Base-by-base conservation (phyloP, 2,113 vertebrate species). In the Centrocercus urophasianus region DNA sequence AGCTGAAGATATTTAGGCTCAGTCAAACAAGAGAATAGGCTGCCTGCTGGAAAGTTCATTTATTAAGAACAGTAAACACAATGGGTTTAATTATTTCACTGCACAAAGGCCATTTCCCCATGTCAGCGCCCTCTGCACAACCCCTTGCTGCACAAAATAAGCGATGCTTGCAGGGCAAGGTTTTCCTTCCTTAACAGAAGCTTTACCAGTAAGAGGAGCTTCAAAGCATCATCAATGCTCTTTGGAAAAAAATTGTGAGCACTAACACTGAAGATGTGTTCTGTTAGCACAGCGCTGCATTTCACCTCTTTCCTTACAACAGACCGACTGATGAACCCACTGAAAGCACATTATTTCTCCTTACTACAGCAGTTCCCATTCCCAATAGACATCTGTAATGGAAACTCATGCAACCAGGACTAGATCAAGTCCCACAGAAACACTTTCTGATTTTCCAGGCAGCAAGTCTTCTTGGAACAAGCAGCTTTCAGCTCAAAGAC, bases 1-100 rank as follows among this genome's bases (percentile, higher is more conserved):
- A 95, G 73, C 72, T 74, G 56, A 81, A 96, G 85, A 93, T 77
- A 93, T 83, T 91, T 61, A 78, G 65, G 61, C 83, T 88, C 83
- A 71, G 61, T 67, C 43, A 75, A 93, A 34, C 16, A 89, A 59
- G 71, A 91, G 60, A 93, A 93, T 52, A 83, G 47, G 27, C 86
- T 90, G 75, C 47, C 89, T 93, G 79, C 88, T 87, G 75, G 72
- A 86, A 92, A 86, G 61, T 74, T 88, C 70, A 66, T 74, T 87
- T 86, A 93, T 45, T 89, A 73, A 70, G 83, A 74, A 73, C 67
- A 88, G 42, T 61, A 64, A 92, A 79, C 75, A 91, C 50, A 88
- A 95, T 67, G 75, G 65, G 65, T 75, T 81, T 45, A 70, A 88
- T 81, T 95, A 93, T 90, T 88, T 81, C 40, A 8, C 7, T 43